Evolutionary conservation across 2,888 invertebrate genomes (phyloP), one percentile per base, ranked within the genome.

Genomic region (Apoderus coryli): DNA sequence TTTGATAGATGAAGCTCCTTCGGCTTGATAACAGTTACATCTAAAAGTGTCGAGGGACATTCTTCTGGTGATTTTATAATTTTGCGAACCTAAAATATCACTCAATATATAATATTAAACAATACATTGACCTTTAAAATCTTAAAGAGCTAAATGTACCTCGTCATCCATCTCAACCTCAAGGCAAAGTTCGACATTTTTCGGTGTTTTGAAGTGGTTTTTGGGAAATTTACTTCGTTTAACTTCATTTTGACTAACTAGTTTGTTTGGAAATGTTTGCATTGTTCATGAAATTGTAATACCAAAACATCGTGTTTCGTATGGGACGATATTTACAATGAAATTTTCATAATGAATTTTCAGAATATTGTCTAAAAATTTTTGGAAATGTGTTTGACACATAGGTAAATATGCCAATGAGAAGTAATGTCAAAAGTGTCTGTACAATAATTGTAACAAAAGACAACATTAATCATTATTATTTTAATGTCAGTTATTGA

Each of bases 1-100:
- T 35, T 41, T 10, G 43, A 37, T 13, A 43, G 34, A 16, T 47
- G 43, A 4, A 43, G 22, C 11, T 52, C 49, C 16, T 44, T 40
- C 3, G 56, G 52, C 35, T 53, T 47, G 10, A 56, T 50, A 6
- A 57, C 48, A 3, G 55, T 56, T 3, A 56, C 55, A 36, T 57
- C 56, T 11, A 57, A 32, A 14, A 52, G 38, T 3, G 50, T 43
- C 4, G 50, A 49, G 14, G 40, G 39, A 33, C 45, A 43, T 37
- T 46, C 47, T 32, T 48, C 42, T 1, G 51, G 48, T 9, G 43
- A 45, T 10, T 45, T 41, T 12, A 55, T 44, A 13, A 55, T 44
- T 12, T 50, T 45, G 23, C 37, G 27, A 10, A 39, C 39, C 39
- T 39, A 10, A 10, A 35, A 31, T n/a, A 19, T 14, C n/a, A n/a